These are phyloP conservation scores for Oncorhynchus nerka DNA, from an alignment of 2,113 vertebrate species.

Conservation along the genomic window DNA sequence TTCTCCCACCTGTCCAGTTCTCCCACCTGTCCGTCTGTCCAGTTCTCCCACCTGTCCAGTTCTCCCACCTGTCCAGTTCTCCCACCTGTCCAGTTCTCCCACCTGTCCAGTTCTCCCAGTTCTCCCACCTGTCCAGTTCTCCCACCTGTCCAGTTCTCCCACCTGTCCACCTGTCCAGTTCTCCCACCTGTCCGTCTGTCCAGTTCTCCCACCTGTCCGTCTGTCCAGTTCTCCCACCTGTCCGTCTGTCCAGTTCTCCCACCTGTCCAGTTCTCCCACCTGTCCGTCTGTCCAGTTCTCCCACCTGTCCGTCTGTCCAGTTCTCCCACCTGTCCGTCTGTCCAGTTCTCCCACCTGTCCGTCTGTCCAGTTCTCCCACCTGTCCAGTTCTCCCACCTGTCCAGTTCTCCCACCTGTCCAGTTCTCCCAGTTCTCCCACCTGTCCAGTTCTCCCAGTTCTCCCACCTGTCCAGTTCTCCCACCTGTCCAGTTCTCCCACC, in stretches of 20 bases:
- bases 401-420: slow-evolving; percentile 80
- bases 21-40: too few relatives aligned
- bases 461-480: slow-evolving; percentile 64
- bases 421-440: slow-evolving; percentile 84
- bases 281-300: slow-evolving; percentile 80
- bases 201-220: slow-evolving; percentile 76
- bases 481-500: slow-evolving; percentile 88
- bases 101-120: slow-evolving; percentile 31
- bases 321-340: slow-evolving; percentile 75
- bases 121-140: too few relatives aligned
- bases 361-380: slow-evolving; percentile 84
- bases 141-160: slow-evolving; percentile 82
- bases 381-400: slow-evolving; percentile 89
- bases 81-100: slow-evolving; percentile 89
- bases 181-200: slow-evolving; percentile 61
- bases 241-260: slow-evolving; percentile 82
- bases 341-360: slow-evolving; percentile 82
- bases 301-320: slow-evolving; percentile 77
- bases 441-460: slow-evolving; percentile 79
- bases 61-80: too few relatives aligned
- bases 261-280: slow-evolving; percentile 87
- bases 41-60: too few relatives aligned
- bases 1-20: too few relatives aligned
- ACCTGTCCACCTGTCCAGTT: slow-evolving; percentile 29
- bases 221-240: slow-evolving; percentile 84